Base-by-base conservation (phyloP, 2,797 vertebrate species). In the Ptychobarbus kaznakovi region DNA sequence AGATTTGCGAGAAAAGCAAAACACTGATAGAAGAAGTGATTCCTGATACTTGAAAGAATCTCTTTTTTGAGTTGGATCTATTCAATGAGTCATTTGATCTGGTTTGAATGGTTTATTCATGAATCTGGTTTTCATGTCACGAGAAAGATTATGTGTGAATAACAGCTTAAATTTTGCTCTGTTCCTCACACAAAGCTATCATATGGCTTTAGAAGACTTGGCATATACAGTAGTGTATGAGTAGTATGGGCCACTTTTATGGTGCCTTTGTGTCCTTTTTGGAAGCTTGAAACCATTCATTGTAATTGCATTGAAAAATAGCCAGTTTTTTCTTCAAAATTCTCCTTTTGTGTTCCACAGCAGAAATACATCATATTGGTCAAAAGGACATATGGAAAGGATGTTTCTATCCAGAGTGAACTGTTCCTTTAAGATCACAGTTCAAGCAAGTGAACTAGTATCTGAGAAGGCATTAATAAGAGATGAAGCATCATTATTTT, bases 401-500 rank as follows among this genome's bases (percentile, higher is more conserved):
- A 78, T 49, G 42, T 49, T 40, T 66, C 61, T 66, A 8, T 66
- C 46, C 18, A 44, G 38, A 63, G 76, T 44, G 76, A 18, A 63
- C 38, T 63, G 6, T 42, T n/a, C 56, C 78, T 80, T 78, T n/a
- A 70, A 32, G 63, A 79, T 70, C 75, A 56, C 61, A 85, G 42
- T 61, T 61, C 51, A 38, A 35, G 49, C 32, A 18, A 56, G 76
- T 68, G 61, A 56, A 69, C 35, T 69, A 20, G 49, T 42, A 77
- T 16, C 22, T 9, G 7, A 51, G 56, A 63, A 80, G 56, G 11
- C 68, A 66, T 72, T 73, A 74, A 74, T 80, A 63, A 73, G 22
- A 35, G n/a, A 85, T 80, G 84, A 80, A 63, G 44, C 68, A 65
- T 80, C 35, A 80, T 46, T 86, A 20, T 65, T 49, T 63, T 81